Evolutionary conservation across 2,113 vertebrate genomes (phyloP).

Genomic region (Lophochroa leadbeateri): DNA sequence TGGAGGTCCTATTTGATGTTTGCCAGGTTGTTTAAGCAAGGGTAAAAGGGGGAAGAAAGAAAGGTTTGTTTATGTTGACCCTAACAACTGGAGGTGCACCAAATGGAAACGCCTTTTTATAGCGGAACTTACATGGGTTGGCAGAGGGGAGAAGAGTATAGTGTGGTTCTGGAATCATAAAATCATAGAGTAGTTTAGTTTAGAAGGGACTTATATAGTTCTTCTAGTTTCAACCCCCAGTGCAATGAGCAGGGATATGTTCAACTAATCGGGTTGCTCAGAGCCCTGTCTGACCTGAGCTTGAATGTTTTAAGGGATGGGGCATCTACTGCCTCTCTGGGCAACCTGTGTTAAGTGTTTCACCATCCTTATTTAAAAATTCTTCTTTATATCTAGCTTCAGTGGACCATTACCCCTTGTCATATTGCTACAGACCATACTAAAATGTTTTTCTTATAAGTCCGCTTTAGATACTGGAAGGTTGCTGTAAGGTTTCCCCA

Average conservation of each 20-base stretch:
- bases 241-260: background rate
- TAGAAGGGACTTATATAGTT: rapidly evolving
- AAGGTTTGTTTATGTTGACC: background rate
- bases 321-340: background rate
- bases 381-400: background rate
- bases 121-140: rapidly evolving
- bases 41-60: too few relatives aligned
- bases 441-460: background rate
- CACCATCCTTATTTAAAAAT: background rate
- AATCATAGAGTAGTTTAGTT: background rate
- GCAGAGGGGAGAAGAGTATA: rapidly evolving
- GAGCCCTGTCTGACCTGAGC: background rate
- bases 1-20: too few relatives aligned
- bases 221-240: background rate
- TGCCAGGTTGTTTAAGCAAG: rapidly evolving
- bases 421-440: background rate
- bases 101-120: rapidly evolving
- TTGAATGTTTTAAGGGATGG: background rate
- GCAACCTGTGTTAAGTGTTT: background rate
- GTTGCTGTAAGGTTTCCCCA: background rate
- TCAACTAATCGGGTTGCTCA: background rate
- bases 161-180: rapidly evolving
- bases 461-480: background rate
- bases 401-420: rapidly evolving
- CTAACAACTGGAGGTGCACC: rapidly evolving